Conservation (phyloP, 2,113 vertebrate genomes). For the Mirounga angustirostris region DNA sequence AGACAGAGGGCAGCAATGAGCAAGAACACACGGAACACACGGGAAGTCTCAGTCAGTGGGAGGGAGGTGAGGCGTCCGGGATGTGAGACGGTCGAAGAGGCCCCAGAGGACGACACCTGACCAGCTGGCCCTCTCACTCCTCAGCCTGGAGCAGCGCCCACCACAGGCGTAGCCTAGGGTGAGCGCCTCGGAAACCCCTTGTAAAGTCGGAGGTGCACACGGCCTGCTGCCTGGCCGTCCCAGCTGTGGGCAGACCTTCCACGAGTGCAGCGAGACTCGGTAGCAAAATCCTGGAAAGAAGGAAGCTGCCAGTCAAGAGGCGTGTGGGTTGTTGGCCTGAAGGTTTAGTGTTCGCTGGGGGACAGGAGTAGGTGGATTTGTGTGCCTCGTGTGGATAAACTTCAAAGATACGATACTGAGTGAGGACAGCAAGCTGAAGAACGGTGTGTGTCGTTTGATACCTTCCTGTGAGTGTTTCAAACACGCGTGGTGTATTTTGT, state of each 20-base stretch:
- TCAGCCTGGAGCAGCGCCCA: not conserved
- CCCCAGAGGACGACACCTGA: not conserved
- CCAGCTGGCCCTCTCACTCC: not conserved
- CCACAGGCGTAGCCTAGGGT: not conserved
- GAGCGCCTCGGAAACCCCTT: not conserved
- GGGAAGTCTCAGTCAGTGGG: not conserved
- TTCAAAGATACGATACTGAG: fast-evolving
- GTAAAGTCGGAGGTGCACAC: not conserved
- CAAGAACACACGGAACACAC: no score
- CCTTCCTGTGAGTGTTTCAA: not conserved
- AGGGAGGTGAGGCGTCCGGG: not conserved
- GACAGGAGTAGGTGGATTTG: fast-evolving
- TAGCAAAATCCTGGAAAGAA: no score
- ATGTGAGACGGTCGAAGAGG: not conserved
- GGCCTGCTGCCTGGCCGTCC: not conserved
- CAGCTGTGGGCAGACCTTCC: not conserved
- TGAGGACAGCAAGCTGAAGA: no score
- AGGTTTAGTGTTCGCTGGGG: fast-evolving
- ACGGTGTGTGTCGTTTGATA: fast-evolving
- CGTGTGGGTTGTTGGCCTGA: fast-evolving
- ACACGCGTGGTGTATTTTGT: not conserved
- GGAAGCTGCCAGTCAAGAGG: not conserved
- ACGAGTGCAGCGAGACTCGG: fast-evolving
- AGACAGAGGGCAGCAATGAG: fast-evolving
- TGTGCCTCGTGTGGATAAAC: fast-evolving